Evolutionary conservation across 2,888 invertebrate species (phyloP).

Genomic region (Nasonia oneida): DNA sequence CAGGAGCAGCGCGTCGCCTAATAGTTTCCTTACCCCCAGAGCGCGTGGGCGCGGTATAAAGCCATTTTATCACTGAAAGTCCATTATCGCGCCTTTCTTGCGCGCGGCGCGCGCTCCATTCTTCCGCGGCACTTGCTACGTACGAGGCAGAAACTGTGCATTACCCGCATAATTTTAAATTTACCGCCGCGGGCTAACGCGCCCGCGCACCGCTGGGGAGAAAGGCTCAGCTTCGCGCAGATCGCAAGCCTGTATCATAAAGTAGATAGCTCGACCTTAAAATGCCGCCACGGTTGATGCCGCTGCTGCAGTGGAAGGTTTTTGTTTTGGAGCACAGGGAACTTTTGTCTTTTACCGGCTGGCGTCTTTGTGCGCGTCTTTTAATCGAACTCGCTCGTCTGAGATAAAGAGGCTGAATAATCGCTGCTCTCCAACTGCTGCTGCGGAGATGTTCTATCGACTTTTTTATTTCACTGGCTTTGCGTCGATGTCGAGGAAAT

Average conservation of each 20-base stretch:
- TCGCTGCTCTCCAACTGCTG: neutral
- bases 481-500: neutral
- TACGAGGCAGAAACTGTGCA: conserved; percentile 70
- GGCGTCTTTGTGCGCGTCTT: conserved; percentile 6
- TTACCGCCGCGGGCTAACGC: conserved; percentile 63
- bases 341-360: neutral
- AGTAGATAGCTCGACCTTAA: conserved; percentile 9
- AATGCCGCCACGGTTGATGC: neutral
- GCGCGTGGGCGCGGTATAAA: conserved; percentile 63
- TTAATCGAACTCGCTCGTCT: conserved; percentile 15
- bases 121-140: conserved; percentile 66
- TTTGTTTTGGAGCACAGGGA: neutral
- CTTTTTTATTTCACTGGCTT: neutral
- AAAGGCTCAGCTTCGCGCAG: neutral
- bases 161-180: conserved; percentile 74
- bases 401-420: neutral
- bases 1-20: conserved; percentile 60
- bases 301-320: neutral
- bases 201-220: neutral
- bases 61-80: conserved; percentile 75
- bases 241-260: conserved; percentile 23
- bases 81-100: conserved; percentile 72
- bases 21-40: conserved; percentile 67
- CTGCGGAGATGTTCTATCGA: no score
- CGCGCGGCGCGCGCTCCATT: conserved; percentile 58